These are phyloP conservation scores for Recurvirostra avosetta DNA, from an alignment of 2,113 vertebrate genomes.

Conservation along the genomic window DNA sequence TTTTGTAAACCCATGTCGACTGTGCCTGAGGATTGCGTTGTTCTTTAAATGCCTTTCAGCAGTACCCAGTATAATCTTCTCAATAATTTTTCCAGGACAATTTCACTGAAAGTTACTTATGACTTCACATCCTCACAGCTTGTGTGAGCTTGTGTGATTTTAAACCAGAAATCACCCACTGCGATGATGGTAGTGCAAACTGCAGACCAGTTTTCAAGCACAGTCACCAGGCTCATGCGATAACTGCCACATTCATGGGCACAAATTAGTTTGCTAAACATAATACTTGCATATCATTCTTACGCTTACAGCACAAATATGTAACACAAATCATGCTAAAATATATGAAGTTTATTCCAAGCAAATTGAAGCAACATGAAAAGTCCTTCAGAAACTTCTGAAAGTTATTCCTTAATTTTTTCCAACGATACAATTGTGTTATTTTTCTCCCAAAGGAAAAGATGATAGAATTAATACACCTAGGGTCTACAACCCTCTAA, in stretches of 20 bases:
- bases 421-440: no score
- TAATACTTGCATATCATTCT: background rate
- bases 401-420: background rate
- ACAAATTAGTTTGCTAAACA: background rate
- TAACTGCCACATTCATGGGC: background rate
- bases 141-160: no score
- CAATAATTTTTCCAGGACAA: background rate
- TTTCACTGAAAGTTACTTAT: background rate
- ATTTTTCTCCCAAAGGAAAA: background rate
- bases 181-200: background rate
- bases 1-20: background rate
- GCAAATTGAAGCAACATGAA: background rate
- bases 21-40: background rate
- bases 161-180: background rate
- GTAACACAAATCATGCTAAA: background rate
- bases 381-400: background rate
- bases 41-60: background rate
- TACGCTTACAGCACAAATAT: background rate
- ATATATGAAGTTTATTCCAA: background rate
- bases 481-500: background rate
- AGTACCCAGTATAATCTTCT: background rate
- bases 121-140: background rate
- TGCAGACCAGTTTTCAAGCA: background rate
- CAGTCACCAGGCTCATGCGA: background rate
- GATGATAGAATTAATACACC: background rate